Percentiles rank a stretch among this genome's conserved stretches.
Conservation (phyloP, 2,888 invertebrate species). For the Ashinkailepas kermadecensis region DNA sequence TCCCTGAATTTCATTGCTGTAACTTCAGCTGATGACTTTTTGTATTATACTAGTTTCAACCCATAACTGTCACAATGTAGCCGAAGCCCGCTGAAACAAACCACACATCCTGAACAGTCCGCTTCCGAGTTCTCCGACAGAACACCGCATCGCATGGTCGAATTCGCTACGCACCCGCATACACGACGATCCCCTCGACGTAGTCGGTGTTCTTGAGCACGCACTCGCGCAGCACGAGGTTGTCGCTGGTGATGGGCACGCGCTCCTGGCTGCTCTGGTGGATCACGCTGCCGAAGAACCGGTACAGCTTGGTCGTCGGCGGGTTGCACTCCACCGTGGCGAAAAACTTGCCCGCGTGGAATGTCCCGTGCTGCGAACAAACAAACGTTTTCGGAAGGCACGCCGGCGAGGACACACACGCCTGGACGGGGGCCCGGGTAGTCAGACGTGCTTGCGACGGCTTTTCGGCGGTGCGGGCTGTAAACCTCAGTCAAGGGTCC, state of each 20-base stretch:
- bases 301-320: constrained; percentile 91
- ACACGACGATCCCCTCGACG: constrained; percentile 92
- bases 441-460: no score
- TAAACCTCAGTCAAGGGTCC: no score
- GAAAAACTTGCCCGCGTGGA: constrained; percentile 70
- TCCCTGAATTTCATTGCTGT: no score
- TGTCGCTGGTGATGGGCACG: constrained; percentile 77
- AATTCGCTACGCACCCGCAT: constrained; percentile 57
- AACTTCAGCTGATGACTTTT: no score
- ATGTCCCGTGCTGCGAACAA: constrained; percentile 54
- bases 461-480: no score
- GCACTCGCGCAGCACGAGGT: constrained; percentile 86
- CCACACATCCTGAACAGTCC: background rate
- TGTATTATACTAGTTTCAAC: no score
- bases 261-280: constrained; percentile 66
- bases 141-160: no score
- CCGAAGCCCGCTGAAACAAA: background rate
- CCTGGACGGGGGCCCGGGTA: no score
- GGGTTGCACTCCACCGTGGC: constrained; percentile 85
- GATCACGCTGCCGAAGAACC: constrained; percentile 81
- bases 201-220: constrained; percentile 92
- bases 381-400: no score
- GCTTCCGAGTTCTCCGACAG: no score
- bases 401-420: no score
- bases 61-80: no score